Evolutionary conservation across 2,113 vertebrate species (phyloP), one percentile per base, ranked within the genome.

Genomic region (Platanista minor): DNA sequence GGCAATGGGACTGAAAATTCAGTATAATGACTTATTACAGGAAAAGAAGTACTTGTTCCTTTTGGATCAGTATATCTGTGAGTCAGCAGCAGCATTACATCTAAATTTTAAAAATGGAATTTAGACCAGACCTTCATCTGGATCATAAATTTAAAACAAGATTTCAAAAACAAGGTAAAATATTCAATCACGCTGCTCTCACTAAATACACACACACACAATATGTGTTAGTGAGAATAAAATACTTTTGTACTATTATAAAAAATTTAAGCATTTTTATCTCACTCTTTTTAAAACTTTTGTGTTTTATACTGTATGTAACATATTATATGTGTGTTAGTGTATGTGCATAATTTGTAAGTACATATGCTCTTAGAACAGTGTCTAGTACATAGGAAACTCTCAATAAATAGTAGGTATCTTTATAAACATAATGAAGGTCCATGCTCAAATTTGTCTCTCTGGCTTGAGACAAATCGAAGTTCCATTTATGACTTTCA

Each of bases 131-230:
- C 11, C 33, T 86, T 64, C 72, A 90, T 21, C n/a, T 41, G 52
- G 62, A 69, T 74, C 49, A 85, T 43, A 85, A 62, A 95, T 78
- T 97, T 67, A 80, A 80, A 83, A 91, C 36, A 77, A 87, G 27
- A 91, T 72, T 94, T 94, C 14, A 6, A 95, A 91, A 94, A 57
- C 18, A 78, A 90, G n/a, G 14, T 67, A 90, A 92, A 10, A 95
- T 61, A 78, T 21, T 67, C 13, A 62, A 66, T 82, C 36, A 86
- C 15, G 77, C 25, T 75, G 8, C 9, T 54, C 49, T 96, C 43
- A 64, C 4, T 27, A 77, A 95, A 88, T 7, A 66, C 17, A 57
- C n/a, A 81, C 3, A 39, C 4, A 52, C 2, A 66, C 6, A 39
- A 25, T 29, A 49, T 64, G 25, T 82, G 82, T 78, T 62, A 82